Conservation (phyloP, 2,888 invertebrate genomes). For the Octonoba sinensis region DNA sequence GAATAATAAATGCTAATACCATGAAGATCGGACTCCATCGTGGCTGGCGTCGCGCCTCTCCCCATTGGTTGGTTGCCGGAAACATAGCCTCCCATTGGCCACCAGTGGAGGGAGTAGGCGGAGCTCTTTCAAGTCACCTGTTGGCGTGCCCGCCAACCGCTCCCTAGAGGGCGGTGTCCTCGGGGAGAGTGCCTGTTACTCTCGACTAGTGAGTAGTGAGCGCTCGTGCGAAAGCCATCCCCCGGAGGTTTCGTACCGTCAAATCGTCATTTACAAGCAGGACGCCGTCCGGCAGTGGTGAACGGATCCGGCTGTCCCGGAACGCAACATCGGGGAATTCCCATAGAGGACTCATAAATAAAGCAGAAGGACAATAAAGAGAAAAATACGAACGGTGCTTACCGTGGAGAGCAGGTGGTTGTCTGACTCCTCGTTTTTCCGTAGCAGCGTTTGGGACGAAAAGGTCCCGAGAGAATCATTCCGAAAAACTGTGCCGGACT, state of each 20-base stretch:
- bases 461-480: too few species aligned
- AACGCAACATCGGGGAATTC: neutral
- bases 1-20: slow-evolving; percentile 65
- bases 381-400: slow-evolving; percentile 24
- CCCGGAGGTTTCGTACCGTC: slow-evolving; percentile 63
- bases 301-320: slow-evolving; percentile 12
- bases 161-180: slow-evolving; percentile 65
- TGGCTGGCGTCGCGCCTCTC: slow-evolving; percentile 38
- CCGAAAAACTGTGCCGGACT: too few species aligned
- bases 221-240: slow-evolving; percentile 63
- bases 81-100: slow-evolving; percentile 48
- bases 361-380: slow-evolving; percentile 26
- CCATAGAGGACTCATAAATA: slow-evolving; percentile 46
- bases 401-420: slow-evolving; percentile 14
- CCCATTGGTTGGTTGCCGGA: slow-evolving; percentile 49
- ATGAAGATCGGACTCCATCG: slow-evolving; percentile 58
- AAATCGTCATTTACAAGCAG: slow-evolving; percentile 64
- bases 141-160: slow-evolving; percentile 65
- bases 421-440: too few species aligned
- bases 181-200: slow-evolving; percentile 63
- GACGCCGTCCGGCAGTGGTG: slow-evolving; percentile 40
- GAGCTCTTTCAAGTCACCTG: slow-evolving; percentile 62
- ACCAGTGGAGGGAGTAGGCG: slow-evolving; percentile 31
- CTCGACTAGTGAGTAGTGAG: slow-evolving; percentile 57
- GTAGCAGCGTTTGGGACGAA: neutral